Percentiles rank a stretch among this genome's conserved stretches.
Conservation (phyloP, 1,140 invertebrate species). For the Musca domestica region DNA sequence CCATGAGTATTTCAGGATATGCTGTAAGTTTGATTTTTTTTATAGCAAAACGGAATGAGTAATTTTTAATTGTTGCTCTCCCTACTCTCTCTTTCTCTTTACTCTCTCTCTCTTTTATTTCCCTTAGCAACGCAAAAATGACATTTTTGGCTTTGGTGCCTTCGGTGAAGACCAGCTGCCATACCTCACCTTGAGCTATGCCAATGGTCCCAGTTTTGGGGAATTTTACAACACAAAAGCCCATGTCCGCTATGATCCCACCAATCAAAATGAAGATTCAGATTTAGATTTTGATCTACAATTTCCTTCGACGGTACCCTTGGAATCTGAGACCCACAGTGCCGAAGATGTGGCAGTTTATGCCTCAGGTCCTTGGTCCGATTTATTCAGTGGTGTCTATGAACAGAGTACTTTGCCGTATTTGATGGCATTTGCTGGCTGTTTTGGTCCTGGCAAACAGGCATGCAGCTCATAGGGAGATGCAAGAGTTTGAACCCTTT, state of each 20-base stretch:
- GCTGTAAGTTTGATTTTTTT: conserved; percentile 43
- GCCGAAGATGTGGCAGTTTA: conserved; percentile 64
- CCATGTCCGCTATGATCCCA: conserved; percentile 4
- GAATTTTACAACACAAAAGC: conserved; percentile 9
- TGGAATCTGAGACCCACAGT: conserved; percentile 55
- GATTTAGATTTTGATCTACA: conserved; percentile 42
- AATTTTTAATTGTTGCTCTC: not conserved
- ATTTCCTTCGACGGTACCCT: conserved; percentile 56
- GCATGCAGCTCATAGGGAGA: not conserved
- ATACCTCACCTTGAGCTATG: conserved; percentile 65
- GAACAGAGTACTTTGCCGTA: conserved; percentile 71
- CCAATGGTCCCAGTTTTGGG: conserved; percentile 64
- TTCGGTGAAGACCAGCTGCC: conserved; percentile 53
- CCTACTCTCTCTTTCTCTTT: not conserved
- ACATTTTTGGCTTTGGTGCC: conserved; percentile 60
- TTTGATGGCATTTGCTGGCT: conserved; percentile 66
- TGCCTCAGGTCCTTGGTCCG: conserved; percentile 62
- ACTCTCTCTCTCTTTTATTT: not conserved
- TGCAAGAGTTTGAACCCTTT: not conserved
- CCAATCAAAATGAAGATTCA: not conserved
- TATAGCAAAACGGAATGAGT: not conserved
- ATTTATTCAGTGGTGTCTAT: conserved; percentile 66
- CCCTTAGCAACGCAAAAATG: conserved; percentile 59
- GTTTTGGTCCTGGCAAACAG: conserved; percentile 55
- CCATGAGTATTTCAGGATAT: conserved; percentile 68